Evolutionary conservation across 2,113 vertebrate genomes (phyloP).

Genomic region (Maccullochella peelii): DNA sequence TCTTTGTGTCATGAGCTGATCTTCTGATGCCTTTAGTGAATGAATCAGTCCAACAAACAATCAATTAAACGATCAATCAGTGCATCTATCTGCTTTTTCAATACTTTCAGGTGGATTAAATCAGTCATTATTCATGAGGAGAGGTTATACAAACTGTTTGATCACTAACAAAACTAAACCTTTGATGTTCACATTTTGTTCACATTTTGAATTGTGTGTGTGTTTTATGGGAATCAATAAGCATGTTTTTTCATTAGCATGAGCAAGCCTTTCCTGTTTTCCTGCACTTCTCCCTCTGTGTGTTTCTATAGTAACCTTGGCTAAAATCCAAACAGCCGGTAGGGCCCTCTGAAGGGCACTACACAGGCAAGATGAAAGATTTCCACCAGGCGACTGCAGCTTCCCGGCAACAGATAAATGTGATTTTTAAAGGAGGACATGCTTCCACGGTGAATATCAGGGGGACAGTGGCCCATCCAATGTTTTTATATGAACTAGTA

Average conservation of each 20-base stretch:
- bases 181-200: slow-evolving; percentile 5
- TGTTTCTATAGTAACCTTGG: slow-evolving; percentile 83
- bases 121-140: neutral
- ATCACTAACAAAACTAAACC: neutral
- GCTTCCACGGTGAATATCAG: slow-evolving; percentile 39
- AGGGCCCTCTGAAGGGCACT: slow-evolving; percentile 79
- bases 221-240: slow-evolving; percentile 15
- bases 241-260: slow-evolving; percentile 50
- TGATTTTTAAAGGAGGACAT: slow-evolving; percentile 67
- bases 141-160: neutral
- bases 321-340: slow-evolving; percentile 77
- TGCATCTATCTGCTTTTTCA: neutral
- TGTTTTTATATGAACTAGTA: slow-evolving; percentile 24
- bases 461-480: slow-evolving; percentile 20
- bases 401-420: slow-evolving; percentile 70
- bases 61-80: neutral
- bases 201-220: neutral
- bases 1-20: neutral
- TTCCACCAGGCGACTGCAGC: slow-evolving; percentile 74
- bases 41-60: neutral
- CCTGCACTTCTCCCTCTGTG: slow-evolving; percentile 67
- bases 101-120: neutral
- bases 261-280: slow-evolving; percentile 53
- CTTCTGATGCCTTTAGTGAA: neutral
- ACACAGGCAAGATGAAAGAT: slow-evolving; percentile 76